Conservation (phyloP, 2,797 vertebrate species). For the Spheniscus humboldti region DNA sequence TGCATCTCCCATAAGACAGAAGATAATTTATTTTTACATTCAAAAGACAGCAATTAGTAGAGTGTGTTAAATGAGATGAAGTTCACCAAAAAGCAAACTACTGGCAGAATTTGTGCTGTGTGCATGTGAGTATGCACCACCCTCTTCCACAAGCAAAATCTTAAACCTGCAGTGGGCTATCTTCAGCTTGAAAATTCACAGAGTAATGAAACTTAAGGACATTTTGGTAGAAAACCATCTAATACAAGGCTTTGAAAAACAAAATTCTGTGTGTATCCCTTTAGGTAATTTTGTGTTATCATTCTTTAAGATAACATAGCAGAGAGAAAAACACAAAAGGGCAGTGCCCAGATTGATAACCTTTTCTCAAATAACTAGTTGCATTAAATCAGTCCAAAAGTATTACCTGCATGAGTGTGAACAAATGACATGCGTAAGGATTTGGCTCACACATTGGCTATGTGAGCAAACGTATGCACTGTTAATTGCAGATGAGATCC, state of each 20-base stretch:
- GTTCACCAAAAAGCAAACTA: background rate
- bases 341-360: background rate
- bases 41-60: background rate
- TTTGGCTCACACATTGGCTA: background rate
- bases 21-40: constrained; percentile 42
- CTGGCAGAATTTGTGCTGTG: background rate
- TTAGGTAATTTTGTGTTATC: background rate
- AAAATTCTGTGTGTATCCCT: background rate
- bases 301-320: background rate
- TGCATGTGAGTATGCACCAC: background rate
- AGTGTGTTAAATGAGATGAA: background rate
- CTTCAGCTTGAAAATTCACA: background rate
- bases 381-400: background rate
- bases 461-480: background rate
- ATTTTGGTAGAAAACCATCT: background rate
- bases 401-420: background rate
- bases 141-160: background rate
- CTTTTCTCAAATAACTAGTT: background rate
- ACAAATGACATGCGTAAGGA: background rate
- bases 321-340: background rate
- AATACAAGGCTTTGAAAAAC: background rate
- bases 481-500: background rate
- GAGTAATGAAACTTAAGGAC: background rate
- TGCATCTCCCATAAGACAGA: constrained; percentile 5
- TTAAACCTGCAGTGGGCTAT: background rate